Evolutionary conservation across 1,140 invertebrate genomes (phyloP).

Genomic region (Drosophila ogumai): DNA sequence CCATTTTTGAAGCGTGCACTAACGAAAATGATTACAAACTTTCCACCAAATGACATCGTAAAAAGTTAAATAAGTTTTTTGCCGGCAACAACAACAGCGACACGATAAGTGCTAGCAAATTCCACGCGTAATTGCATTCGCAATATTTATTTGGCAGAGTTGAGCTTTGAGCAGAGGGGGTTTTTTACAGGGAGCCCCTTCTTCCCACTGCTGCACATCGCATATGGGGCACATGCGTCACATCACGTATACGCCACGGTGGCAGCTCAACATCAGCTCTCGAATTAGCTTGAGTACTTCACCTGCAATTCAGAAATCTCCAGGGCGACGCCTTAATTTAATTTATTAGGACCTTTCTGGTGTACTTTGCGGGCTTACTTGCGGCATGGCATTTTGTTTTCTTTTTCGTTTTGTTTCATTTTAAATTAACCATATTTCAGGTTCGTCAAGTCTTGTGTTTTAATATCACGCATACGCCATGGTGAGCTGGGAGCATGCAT

Average conservation of each 20-base stretch:
- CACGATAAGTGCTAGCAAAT: constrained; percentile 71
- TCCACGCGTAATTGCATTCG: constrained; percentile 78
- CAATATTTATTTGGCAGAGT: constrained; percentile 66
- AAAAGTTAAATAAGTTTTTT: constrained; percentile 77
- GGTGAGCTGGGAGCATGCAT: constrained; percentile 8
- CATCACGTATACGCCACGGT: constrained; percentile 17
- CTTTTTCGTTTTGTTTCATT: constrained; percentile 8
- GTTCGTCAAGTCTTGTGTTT: constrained; percentile 3
- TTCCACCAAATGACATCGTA: constrained; percentile 74
- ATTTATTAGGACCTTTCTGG: constrained; percentile 28
- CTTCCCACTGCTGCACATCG: neutral
- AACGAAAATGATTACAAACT: constrained; percentile 81
- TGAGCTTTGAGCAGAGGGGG: neutral
- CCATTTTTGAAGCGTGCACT: constrained; percentile 70
- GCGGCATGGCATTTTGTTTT: neutral
- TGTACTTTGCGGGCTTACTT: constrained; percentile 21
- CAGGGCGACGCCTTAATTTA: constrained; percentile 36
- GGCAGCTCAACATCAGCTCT: neutral
- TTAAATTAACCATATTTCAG: constrained; percentile 28
- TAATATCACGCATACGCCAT: constrained; percentile 28
- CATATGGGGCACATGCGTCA: neutral
- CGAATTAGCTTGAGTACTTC: constrained; percentile 10
- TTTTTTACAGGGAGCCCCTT: neutral
- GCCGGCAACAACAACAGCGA: constrained; percentile 31
- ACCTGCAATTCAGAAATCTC: constrained; percentile 30